These are phyloP conservation scores for Cyanoderma ruficeps DNA, from an alignment of 2,113 vertebrate genomes.

Conservation along the genomic window DNA sequence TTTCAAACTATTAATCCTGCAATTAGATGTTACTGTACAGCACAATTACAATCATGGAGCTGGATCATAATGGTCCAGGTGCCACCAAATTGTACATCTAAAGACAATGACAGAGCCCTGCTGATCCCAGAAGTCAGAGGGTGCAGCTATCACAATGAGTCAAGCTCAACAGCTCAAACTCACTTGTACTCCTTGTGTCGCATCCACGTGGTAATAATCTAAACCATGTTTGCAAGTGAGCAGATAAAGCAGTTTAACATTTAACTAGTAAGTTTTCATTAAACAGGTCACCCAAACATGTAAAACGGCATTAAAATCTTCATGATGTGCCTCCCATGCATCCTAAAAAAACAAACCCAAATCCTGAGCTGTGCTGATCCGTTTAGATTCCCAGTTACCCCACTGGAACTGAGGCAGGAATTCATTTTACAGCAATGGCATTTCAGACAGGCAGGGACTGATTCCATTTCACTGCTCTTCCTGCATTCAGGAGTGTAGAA, in stretches of 20 bases:
- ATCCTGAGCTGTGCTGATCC: background rate
- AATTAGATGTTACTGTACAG: background rate
- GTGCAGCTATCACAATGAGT: accelerated
- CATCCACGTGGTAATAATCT: background rate
- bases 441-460: background rate
- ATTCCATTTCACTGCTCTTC: background rate
- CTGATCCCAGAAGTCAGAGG: background rate
- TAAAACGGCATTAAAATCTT: background rate
- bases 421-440: background rate
- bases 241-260: background rate
- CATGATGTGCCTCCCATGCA: background rate
- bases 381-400: background rate
- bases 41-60: background rate
- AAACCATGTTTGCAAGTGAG: background rate
- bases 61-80: background rate
- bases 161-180: background rate
- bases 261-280: background rate
- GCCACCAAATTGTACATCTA: accelerated
- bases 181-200: background rate
- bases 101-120: background rate
- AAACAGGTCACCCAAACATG: background rate
- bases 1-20: background rate
- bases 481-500: background rate
- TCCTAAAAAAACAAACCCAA: background rate
- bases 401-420: background rate